Evolutionary conservation across 2,888 invertebrate genomes (phyloP).

Genomic region (Heliothis peltigera): DNA sequence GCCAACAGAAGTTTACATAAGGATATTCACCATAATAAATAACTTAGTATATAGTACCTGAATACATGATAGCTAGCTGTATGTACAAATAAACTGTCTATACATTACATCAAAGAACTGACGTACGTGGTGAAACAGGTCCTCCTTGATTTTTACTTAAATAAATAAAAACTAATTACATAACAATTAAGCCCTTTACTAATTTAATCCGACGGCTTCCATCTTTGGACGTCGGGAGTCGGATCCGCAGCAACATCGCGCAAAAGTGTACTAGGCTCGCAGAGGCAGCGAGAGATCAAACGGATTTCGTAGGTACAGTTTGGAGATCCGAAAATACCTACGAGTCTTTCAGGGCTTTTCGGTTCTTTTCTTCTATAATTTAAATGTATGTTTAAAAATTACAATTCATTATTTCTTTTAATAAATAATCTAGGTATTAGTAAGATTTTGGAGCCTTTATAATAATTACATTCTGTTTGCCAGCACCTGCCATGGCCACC

Average conservation of each 20-base stretch:
- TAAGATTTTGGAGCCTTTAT: too few relatives aligned
- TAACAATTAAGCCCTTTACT: not conserved
- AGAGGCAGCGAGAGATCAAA: slow-evolving; percentile 62
- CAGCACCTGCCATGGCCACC: too few relatives aligned
- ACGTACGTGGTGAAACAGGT: too few relatives aligned
- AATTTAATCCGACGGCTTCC: slow-evolving; percentile 53
- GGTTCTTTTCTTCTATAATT: too few relatives aligned
- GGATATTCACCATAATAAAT: not conserved
- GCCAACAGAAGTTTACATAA: not conserved
- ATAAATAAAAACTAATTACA: not conserved
- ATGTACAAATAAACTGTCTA: too few relatives aligned
- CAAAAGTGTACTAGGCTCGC: slow-evolving; percentile 75
- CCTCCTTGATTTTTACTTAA: not conserved
- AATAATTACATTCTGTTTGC: too few relatives aligned
- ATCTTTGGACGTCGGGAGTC: slow-evolving; percentile 70
- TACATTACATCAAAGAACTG: too few relatives aligned
- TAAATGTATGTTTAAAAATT: too few relatives aligned
- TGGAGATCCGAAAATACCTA: slow-evolving; percentile 17
- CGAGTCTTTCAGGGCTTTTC: slow-evolving; percentile 24
- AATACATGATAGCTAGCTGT: not conserved
- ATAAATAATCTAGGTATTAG: too few relatives aligned
- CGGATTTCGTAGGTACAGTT: slow-evolving; percentile 33
- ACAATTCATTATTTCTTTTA: not conserved
- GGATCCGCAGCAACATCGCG: slow-evolving; percentile 76
- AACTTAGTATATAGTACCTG: too few relatives aligned